Evolutionary conservation across 1,140 invertebrate species (phyloP).

Genomic region (Platorchestia sp.): DNA sequence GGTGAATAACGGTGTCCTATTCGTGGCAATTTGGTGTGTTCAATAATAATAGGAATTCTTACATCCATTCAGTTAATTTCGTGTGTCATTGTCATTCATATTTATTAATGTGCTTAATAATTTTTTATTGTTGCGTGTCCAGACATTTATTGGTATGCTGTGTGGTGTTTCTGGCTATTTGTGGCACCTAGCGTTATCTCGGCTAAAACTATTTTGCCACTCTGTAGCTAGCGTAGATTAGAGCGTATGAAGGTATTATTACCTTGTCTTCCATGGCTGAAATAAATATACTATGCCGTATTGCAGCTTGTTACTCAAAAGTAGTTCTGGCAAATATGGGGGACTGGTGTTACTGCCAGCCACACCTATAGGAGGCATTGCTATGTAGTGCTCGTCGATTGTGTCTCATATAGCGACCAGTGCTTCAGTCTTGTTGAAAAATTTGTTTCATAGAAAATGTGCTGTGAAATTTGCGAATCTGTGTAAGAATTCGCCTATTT

Average conservation of each 20-base stretch:
- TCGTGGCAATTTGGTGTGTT: not conserved
- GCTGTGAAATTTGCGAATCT: not conserved
- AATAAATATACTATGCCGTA: not conserved
- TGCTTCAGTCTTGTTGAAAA: not conserved
- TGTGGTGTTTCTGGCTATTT: not conserved
- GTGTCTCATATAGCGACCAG: not conserved
- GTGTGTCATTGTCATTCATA: not conserved
- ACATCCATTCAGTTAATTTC: not conserved
- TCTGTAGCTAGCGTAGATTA: not conserved
- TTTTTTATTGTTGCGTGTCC: not conserved
- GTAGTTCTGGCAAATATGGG: not conserved
- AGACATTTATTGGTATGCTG: not conserved
- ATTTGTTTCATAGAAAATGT: not conserved
- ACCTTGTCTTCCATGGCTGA: not conserved
- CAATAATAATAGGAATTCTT: not conserved
- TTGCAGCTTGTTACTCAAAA: not conserved
- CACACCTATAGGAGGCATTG: no score
- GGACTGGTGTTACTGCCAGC: no score
- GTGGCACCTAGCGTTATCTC: not conserved
- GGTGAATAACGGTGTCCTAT: conserved; percentile 25
- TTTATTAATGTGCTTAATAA: not conserved
- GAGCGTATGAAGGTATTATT: not conserved
- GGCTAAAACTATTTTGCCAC: not conserved
- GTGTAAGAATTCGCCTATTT: not conserved
- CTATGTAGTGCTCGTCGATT: not conserved